Base-by-base conservation (phyloP, 2,888 invertebrate genomes). In the Epinotia bilunana region DNA sequence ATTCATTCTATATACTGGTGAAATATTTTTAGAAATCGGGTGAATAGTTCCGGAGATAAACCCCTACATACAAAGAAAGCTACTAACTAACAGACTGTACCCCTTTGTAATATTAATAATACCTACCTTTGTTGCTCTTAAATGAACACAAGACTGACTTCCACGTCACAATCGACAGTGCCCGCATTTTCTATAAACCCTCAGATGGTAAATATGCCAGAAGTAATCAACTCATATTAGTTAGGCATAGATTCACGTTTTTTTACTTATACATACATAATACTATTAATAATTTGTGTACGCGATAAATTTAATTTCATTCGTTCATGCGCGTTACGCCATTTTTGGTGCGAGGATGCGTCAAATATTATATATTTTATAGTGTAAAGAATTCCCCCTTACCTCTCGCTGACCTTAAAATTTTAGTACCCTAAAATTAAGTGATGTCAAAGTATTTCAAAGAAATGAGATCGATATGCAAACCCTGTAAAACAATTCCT, bases 101-200 rank as follows among this genome's bases (percentile, higher is more conserved):
- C 39, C 7, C 39, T 39, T 39, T 39, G 7, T 39, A 39, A 39
- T 39, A 39, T 33, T 33, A 33, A 28, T 28, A n/a, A n/a, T n/a
- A n/a, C n/a, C n/a, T n/a, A n/a, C n/a, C n/a, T n/a, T n/a, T 60
- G 6, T 33, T 60, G 6, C 2, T 13, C 16, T 33, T 61, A 61
- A 61, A 39, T 9, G 0, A 28, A n/a, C n/a, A 43, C 20, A 23
- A 58, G 58, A 69, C 69, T 69, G 69, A 69, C 68, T 20, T 58
- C 68, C 58, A 23, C 7, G 68, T 6, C n/a, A 39, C 20, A 68
- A 69, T 58, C 68, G 43, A 69, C 58, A 57, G 58, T 58, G 58
- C 6, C 43, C 20, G 23, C 58, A 46, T 46, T 58, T 23, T 39
- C 3, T 39, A 65, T 12, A 67, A 33, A 67, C 39, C 33, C 33